phyloP scores from a whole-genome alignment of 2,888 invertebrate genomes.

The Aspidiotus rigidus region DNA sequence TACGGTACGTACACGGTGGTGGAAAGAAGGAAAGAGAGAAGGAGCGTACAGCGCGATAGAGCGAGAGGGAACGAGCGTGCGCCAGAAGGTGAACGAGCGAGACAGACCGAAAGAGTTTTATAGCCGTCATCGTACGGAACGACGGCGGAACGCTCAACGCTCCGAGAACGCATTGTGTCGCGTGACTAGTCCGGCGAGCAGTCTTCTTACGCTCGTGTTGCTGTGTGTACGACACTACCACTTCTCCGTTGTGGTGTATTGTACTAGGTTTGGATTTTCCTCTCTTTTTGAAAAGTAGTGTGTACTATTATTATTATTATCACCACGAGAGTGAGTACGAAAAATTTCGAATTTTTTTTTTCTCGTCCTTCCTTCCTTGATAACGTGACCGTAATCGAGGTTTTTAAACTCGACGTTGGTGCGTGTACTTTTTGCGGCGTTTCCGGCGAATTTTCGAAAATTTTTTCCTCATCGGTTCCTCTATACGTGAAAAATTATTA shows the following conservation, averaged over 20 bases:
- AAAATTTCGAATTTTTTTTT: background rate
- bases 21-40: background rate
- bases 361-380: background rate
- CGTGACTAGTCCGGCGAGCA: constrained; percentile 25
- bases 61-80: constrained; percentile 17
- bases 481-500: too few relatives aligned
- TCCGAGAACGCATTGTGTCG: constrained; percentile 26
- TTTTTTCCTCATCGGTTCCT: too few relatives aligned
- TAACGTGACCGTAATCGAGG: background rate
- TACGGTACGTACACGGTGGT: background rate
- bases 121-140: constrained; percentile 29
- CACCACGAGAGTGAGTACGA: background rate
- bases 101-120: constrained; percentile 23
- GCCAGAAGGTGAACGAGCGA: constrained; percentile 19
- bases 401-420: background rate
- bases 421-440: too few relatives aligned
- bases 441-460: too few relatives aligned
- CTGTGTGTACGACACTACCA: background rate
- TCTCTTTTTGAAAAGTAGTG: too few relatives aligned
- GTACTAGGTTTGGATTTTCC: too few relatives aligned
- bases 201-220: constrained; percentile 14
- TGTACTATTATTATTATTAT: too few relatives aligned
- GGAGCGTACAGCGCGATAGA: constrained; percentile 11
- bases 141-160: background rate
- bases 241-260: too few relatives aligned